phyloP scores from a whole-genome alignment of 2,888 invertebrate genomes.

The Capitulum mitella region DNA sequence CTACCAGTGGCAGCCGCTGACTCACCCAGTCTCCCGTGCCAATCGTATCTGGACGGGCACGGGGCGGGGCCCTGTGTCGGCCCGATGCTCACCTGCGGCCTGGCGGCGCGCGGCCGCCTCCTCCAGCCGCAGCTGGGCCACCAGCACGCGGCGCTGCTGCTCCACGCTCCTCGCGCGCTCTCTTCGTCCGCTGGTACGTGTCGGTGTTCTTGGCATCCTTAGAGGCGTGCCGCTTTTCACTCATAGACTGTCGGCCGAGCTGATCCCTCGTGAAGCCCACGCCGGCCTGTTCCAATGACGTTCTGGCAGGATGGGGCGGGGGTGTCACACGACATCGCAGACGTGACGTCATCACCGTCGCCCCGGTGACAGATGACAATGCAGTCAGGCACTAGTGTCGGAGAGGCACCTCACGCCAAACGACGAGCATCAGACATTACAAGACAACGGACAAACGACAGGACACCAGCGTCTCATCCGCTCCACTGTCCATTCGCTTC shows the following conservation, averaged over 20 bases:
- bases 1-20: too few relatives aligned
- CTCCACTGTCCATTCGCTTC: too few relatives aligned
- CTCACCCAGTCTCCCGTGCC: too few relatives aligned
- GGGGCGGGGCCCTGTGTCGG: background rate
- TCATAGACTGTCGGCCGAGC: slow-evolving; percentile 93
- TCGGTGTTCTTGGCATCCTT: slow-evolving; percentile 89
- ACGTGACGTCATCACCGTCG: too few relatives aligned
- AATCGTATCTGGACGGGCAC: too few relatives aligned
- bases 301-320: too few relatives aligned
- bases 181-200: slow-evolving; percentile 84
- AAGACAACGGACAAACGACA: too few relatives aligned
- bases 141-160: slow-evolving; percentile 39
- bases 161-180: slow-evolving; percentile 47
- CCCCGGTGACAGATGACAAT: too few relatives aligned
- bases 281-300: slow-evolving; percentile 55
- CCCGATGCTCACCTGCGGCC: background rate
- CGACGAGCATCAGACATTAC: too few relatives aligned
- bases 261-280: slow-evolving; percentile 75
- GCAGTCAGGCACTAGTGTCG: too few relatives aligned
- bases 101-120: background rate
- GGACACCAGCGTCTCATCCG: too few relatives aligned
- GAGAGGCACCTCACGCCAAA: too few relatives aligned
- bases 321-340: background rate
- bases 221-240: slow-evolving; percentile 93
- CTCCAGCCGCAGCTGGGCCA: slow-evolving; percentile 36